Conservation (phyloP, 1,140 invertebrate species). For the Himalopsyche phryganea region DNA sequence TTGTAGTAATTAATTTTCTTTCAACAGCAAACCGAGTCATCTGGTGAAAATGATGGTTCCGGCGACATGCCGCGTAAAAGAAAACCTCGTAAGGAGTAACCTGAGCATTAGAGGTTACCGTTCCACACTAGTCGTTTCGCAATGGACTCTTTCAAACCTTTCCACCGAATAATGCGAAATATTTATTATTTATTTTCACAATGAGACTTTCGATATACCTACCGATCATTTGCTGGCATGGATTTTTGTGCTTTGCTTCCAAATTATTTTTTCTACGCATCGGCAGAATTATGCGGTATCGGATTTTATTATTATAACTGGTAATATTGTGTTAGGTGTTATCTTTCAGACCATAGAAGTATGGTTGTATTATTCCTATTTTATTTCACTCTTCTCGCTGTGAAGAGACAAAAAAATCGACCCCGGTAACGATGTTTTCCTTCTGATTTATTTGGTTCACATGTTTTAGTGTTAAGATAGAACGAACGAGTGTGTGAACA, state of each 20-base stretch:
- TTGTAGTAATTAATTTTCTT: too few relatives aligned
- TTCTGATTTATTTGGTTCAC: too few relatives aligned
- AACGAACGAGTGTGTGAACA: too few relatives aligned
- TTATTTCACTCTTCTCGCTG: too few relatives aligned
- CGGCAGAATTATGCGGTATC: background rate
- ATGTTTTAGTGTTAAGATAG: too few relatives aligned
- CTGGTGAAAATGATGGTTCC: slow-evolving; percentile 35
- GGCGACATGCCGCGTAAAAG: slow-evolving; percentile 53
- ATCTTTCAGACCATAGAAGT: background rate
- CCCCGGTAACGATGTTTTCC: too few relatives aligned
- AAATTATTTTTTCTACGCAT: background rate
- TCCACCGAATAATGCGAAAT: slow-evolving; percentile 12
- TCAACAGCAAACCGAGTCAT: background rate
- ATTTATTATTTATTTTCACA: slow-evolving; percentile 10
- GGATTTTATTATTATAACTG: background rate
- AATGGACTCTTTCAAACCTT: slow-evolving; percentile 6
- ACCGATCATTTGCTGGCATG: background rate
- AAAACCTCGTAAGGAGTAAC: slow-evolving; percentile 55
- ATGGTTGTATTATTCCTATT: slow-evolving; percentile 2
- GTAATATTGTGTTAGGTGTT: background rate
- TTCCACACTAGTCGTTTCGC: slow-evolving; percentile 15
- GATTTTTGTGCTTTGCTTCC: background rate
- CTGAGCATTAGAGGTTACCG: background rate
- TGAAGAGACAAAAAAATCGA: too few relatives aligned
- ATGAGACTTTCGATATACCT: background rate